These are phyloP conservation scores for Cydia pomonella DNA, from an alignment of 1,140 invertebrate genomes.

Conservation along the genomic window DNA sequence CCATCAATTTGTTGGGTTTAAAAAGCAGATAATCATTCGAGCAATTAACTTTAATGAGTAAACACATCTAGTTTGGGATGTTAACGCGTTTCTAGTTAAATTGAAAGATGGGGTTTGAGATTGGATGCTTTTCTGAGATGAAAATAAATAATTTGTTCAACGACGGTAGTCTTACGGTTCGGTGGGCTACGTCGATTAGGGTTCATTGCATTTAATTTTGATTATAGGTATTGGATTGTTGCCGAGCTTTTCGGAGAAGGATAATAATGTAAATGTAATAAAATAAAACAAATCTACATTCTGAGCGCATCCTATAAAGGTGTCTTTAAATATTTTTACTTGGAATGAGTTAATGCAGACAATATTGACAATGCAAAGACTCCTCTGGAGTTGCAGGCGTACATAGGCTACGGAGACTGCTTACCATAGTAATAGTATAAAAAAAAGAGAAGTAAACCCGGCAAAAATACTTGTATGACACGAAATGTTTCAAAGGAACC, in stretches of 20 bases:
- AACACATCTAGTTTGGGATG: slow-evolving; percentile 41
- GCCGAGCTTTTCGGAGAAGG: background rate
- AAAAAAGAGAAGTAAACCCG: no score
- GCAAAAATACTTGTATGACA: background rate
- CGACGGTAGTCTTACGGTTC: background rate
- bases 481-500: background rate
- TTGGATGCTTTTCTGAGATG: background rate
- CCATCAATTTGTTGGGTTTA: slow-evolving; percentile 62
- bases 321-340: no score
- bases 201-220: background rate
- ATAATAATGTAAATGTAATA: background rate
- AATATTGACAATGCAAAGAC: no score
- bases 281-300: no score
- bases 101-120: slow-evolving; percentile 19
- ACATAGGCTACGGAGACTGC: no score
- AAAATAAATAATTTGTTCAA: background rate
- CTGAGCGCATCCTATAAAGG: no score
- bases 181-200: background rate
- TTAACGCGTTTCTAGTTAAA: slow-evolving; percentile 27
- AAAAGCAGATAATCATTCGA: slow-evolving; percentile 57
- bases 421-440: no score
- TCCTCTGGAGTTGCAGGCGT: no score
- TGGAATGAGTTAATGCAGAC: no score
- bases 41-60: slow-evolving; percentile 67
- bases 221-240: background rate